These are phyloP conservation scores for Thereva unica DNA, from an alignment of 2,888 invertebrate species.

Conservation along the genomic window DNA sequence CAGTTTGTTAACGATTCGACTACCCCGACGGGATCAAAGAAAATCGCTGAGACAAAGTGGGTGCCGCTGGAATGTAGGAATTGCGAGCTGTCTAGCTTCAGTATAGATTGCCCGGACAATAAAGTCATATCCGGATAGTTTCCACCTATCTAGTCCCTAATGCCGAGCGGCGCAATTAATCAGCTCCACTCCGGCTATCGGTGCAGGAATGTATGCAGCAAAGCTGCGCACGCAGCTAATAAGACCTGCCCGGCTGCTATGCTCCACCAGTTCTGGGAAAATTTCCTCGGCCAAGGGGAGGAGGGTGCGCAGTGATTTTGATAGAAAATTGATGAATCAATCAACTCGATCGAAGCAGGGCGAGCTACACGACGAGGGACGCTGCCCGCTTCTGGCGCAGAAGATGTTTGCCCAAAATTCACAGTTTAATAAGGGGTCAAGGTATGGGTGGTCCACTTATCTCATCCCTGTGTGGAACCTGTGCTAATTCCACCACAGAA, in stretches of 20 bases:
- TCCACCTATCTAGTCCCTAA: neutral
- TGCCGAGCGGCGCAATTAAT: conserved; percentile 15
- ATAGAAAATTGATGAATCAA: conserved; percentile 25
- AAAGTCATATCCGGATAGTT: conserved; percentile 15
- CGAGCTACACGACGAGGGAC: neutral
- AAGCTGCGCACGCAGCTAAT: neutral
- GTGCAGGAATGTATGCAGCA: conserved; percentile 10
- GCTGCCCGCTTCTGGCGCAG: conserved; percentile 7
- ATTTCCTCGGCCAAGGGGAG: neutral
- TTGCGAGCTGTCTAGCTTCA: neutral
- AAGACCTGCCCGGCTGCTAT: conserved; percentile 8
- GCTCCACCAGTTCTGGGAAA: neutral
- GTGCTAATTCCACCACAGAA: conserved; percentile 24
- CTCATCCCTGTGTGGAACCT: conserved; percentile 5
- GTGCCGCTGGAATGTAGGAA: conserved; percentile 6
- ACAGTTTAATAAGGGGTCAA: conserved; percentile 11
- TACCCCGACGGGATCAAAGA: conserved; percentile 12
- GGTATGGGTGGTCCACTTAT: conserved; percentile 29
- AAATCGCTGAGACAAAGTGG: conserved; percentile 7
- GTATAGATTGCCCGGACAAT: conserved; percentile 7
- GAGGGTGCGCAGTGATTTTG: neutral
- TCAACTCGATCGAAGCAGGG: conserved; percentile 13
- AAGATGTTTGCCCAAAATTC: conserved; percentile 2
- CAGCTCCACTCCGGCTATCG: conserved; percentile 16
- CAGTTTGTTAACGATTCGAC: no score